Conservation (phyloP, 1,140 invertebrate genomes). For the Apolygus lucorum region DNA sequence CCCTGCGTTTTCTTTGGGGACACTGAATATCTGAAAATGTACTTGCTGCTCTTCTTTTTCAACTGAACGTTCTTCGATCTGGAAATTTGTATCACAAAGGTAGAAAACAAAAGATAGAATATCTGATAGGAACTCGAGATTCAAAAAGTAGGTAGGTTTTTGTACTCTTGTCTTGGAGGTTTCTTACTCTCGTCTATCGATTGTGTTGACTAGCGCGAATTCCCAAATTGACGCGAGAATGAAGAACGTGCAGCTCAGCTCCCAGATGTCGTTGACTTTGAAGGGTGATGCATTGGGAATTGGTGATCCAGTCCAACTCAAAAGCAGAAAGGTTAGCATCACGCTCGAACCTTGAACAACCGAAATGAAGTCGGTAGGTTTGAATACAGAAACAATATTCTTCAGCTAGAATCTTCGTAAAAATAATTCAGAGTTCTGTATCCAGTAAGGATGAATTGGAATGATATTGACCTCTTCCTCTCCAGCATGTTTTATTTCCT, state of each 20-base stretch:
- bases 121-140: too few relatives aligned
- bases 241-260: constrained; percentile 72
- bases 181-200: constrained; percentile 71
- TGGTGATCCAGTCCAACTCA: constrained; percentile 67
- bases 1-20: constrained; percentile 45
- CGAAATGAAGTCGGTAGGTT: too few relatives aligned
- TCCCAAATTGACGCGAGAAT: constrained; percentile 77
- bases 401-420: too few relatives aligned
- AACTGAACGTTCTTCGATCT: constrained; percentile 36
- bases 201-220: constrained; percentile 80
- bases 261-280: constrained; percentile 81
- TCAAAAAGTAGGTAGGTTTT: too few relatives aligned
- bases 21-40: constrained; percentile 68
- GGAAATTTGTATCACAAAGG: background rate
- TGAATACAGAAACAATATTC: too few relatives aligned
- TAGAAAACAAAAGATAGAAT: background rate
- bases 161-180: too few relatives aligned
- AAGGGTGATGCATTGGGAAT: constrained; percentile 79
- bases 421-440: too few relatives aligned
- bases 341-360: constrained; percentile 58
- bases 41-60: constrained; percentile 71
- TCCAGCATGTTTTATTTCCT: too few relatives aligned
- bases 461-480: too few relatives aligned
- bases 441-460: too few relatives aligned
- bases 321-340: constrained; percentile 74